Evolutionary conservation across 2,113 vertebrate genomes (phyloP), one percentile per base, ranked within the genome.

Genomic region (Galbula dea): DNA sequence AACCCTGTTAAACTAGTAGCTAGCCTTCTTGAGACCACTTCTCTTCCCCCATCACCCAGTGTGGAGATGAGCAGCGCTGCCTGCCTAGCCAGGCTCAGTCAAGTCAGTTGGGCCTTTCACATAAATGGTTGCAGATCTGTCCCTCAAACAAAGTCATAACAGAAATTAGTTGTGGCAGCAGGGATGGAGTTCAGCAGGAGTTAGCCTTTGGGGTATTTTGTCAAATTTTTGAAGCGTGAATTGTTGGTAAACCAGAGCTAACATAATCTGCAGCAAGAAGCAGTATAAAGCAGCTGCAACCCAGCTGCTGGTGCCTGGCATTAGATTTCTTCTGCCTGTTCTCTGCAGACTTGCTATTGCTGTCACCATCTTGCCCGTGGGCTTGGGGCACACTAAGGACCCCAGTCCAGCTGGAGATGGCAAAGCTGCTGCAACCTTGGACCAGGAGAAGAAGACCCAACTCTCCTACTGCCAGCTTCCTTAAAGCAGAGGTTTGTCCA

Each of bases 141-240:
- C 36, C 68, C 51, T 63, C 41, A 46, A 88, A 91, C 34, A 30
- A 81, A 87, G 58, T 66, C 5, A 1, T 71, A 80, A 73, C 58
- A 55, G 78, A 96, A 84, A 94, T 36, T 62, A 71, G 46, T 91
- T 11, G 0, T 92, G 94, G 78, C 89, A 95, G 77, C 54, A 58
- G 81, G 66, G 49, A 83, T 51, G 59, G 51, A 89, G 59, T 37
- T 91, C 81, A 83, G 81, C 51, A 46, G 74, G 93, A 89, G 37
- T 66, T 90, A 68, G 71, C 82, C 85, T 85, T 91, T 96, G 67
- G 89, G 91, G 27, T 91, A 76, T 89, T 91, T 79, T 87, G 29
- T 86, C 65, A 91, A 52, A 63, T 89, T 85, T 92, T 87, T 91
- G 81, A 94, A 94, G 89, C 55, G 3, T 79, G 63, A 85, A 46